phyloP scores from a whole-genome alignment of 1,140 invertebrate genomes.

The Drosophila insularis region DNA sequence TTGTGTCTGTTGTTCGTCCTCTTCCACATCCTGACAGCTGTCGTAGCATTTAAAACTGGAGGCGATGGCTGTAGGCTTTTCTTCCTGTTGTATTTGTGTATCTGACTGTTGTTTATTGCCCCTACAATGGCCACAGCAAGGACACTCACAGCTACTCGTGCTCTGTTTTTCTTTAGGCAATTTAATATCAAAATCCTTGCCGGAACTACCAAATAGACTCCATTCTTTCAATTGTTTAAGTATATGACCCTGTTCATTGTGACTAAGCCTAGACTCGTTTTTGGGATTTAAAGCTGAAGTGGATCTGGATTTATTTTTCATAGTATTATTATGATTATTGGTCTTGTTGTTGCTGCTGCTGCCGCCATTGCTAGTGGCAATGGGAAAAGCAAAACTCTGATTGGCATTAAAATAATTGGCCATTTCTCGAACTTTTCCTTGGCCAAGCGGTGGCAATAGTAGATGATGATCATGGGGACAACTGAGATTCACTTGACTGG shows the following conservation, averaged over 20 bases:
- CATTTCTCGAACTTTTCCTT: conserved; percentile 83
- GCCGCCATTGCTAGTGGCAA: not conserved
- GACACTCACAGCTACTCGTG: conserved; percentile 48
- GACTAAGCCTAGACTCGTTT: conserved; percentile 69
- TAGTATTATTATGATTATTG: not conserved
- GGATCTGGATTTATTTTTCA: conserved; percentile 57
- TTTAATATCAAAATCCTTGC: conserved; percentile 66
- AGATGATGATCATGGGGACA: conserved; percentile 34
- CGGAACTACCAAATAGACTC: conserved; percentile 83
- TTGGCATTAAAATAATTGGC: conserved; percentile 84
- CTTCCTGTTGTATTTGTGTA: conserved; percentile 34
- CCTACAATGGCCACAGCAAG: conserved; percentile 64
- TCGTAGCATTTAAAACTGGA: conserved; percentile 74
- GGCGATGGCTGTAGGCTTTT: conserved; percentile 29
- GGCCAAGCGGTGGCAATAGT: conserved; percentile 57
- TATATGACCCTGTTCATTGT: conserved; percentile 83
- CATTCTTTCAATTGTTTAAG: conserved; percentile 84
- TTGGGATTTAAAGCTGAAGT: conserved; percentile 53
- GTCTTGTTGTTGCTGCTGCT: not conserved
- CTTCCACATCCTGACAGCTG: conserved; percentile 60
- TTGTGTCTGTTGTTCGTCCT: conserved; percentile 9
- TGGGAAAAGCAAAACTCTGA: conserved; percentile 41
- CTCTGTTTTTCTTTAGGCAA: conserved; percentile 18
- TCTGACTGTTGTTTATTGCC: conserved; percentile 28
- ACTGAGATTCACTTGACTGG: conserved; percentile 66